Base-by-base conservation (phyloP, 2,797 vertebrate species). In the Xenopus petersii region DNA sequence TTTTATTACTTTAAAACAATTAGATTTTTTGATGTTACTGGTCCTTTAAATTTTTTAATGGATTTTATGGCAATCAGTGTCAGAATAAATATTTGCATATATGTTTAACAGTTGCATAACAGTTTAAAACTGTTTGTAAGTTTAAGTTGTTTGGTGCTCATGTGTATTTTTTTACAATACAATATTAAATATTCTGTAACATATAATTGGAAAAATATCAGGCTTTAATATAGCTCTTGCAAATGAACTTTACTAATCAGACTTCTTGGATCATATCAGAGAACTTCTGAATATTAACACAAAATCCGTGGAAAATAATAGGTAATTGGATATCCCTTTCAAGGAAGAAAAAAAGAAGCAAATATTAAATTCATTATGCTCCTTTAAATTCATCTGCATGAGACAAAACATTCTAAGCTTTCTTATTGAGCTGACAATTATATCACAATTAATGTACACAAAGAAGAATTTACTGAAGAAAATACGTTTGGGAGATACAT, bases 301-400 rank as follows among this genome's bases (percentile, higher is more conserved):
- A 70, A 70, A 70, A 36, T 16, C 56, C 68, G 60, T 24, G 24
- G 56, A 47, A 70, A 70, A 70, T 70, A 70, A 70, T 60, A 70
- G 33, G 21, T 17, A 48, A 70, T 70, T 7, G 68, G 60, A 59
- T 70, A 70, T 70, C 56, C 21, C 12, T 10, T 70, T 60, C 17
- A 60, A 60, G 56, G 42, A 69, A 69, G 30, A 47, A 69, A 70
- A 70, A 60, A 36, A 56, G 26, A 70, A 70, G 36, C 67, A 70
- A 58, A 70, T 60, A 70, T 70, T 60, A 60, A 69, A 69, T 60
- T 60, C 36, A 60, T 60, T 70, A 60, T 60, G 36, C 42, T 60
- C 68, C 26, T 60, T 56, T 60, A 70, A 70, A 70, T 60, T 21
- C 36, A 60, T 70, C 56, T 60, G 68, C 16, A 51, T 70, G 68